Evolutionary conservation across 2,113 vertebrate species (phyloP), one percentile per base, ranked within the genome.

Genomic region (Sceloporus undulatus): DNA sequence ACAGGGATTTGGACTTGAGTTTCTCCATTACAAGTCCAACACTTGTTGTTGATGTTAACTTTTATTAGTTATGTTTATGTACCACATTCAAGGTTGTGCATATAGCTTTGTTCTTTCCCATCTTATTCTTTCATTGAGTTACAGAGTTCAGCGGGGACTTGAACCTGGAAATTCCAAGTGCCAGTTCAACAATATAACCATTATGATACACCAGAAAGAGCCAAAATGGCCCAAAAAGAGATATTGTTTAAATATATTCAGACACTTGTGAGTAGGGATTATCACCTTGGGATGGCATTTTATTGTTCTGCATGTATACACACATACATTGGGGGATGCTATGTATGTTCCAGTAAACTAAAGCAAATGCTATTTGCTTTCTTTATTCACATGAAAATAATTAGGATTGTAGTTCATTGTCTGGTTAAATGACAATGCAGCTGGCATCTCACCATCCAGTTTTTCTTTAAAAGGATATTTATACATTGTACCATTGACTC

Each of bases 341-440:
- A 27, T 8, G 1, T 65, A 9, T 66, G 40, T n/a, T 66, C 56
- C 73, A 68, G 54, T 76, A 48, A 81, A 23, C 59, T 34, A 62
- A 29, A 42, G 4, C 79, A 73, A 29, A 59, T 76, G 9, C 87
- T 42, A 5, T 90, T 80, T 89, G 40, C 85, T 84, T 5, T 81
- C 85, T 77, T 76, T 70, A 92, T 87, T 89, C 65, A 74, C 42
- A 74, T 29, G 54, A 66, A 75, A 91, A 75, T 86, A 48, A 70
- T 40, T 0, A 0, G 0, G 66, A 87, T 74, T 66, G 87, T 82
- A 59, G 66, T 75, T 89, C 42, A 89, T 83, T 78, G 88, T 29
- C 85, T 91, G 65, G 81, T 79, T 87, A 85, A 90, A 85, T 52
- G 66, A n/a, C 87, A 27, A 68, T 79, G 52, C 52, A 84, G 89